Base-by-base conservation (phyloP, 2,888 invertebrate genomes). In the Perizoma flavofasciatum region DNA sequence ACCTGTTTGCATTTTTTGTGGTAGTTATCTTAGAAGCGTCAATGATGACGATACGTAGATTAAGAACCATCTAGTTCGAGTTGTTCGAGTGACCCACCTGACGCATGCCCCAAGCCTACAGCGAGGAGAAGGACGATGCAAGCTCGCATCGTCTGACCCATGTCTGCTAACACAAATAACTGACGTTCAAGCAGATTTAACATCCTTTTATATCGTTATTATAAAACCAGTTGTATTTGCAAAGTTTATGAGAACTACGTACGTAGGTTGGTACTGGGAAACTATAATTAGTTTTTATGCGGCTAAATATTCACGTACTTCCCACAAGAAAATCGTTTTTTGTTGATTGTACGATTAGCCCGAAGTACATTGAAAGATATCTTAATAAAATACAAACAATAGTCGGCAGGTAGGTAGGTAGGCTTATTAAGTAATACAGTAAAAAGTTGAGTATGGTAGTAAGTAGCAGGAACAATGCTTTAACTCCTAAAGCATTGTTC, bases 131-230 rank as follows among this genome's bases (percentile, higher is more conserved):
- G 68, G 67, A 74, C 67, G 59, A 79, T 65, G 67, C 79, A 72
- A 73, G 71, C 65, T 64, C 76, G 79, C 75, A 75, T 69, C 71
- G 79, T 67, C 72, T 71, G 74, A 67, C 68, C 79, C 89, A 89
- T 89, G 77, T 68, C 77, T 79, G 65, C 50, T 40, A 63, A 61
- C 66, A 66, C 69, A 72, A 75, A 76, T 73, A 72, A 85, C 85
- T 84, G 77, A 77, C 73, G 59, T 51, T 47, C 63, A 64, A 59
- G 48, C 59, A 65, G 65, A 62, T 57, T 61, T 65, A 63, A 67
- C 80, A 83, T 85, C 88, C 89, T 88, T 88, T 82, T 89, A 89
- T 89, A 89, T 81, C 68, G 72, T 75, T 70, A 78, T 78, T 77
- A 76, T 78, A 76, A 22, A 80, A 74, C 73, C 71, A 69, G 72